A percentile compares a stretch with the other conserved stretches of the same genome.
These are phyloP conservation scores for Xyrauchen texanus DNA, from an alignment of 2,113 vertebrate species.

Conservation along the genomic window DNA sequence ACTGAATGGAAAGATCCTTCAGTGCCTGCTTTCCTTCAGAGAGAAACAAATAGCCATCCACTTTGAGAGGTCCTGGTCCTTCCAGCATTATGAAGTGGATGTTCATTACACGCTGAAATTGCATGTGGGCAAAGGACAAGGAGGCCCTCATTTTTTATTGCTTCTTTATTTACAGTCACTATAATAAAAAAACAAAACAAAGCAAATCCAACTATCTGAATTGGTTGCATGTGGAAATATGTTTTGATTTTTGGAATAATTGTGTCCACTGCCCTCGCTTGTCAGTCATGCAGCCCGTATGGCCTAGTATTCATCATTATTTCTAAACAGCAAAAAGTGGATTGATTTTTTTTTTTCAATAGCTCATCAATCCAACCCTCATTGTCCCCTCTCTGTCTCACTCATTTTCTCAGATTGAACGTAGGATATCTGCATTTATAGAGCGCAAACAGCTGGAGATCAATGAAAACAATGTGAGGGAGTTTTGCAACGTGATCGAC, in stretches of 20 bases:
- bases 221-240: slow-evolving; percentile 39
- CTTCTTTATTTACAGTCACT: slow-evolving; percentile 60
- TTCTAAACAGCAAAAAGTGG: slow-evolving; percentile 52
- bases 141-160: slow-evolving; percentile 69
- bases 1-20: slow-evolving; percentile 68
- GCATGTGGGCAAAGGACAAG: slow-evolving; percentile 80
- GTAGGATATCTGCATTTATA: slow-evolving; percentile 99
- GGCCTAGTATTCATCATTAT: slow-evolving; percentile 56
- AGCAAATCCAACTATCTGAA: slow-evolving; percentile 36
- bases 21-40: slow-evolving; percentile 61
- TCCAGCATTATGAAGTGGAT: slow-evolving; percentile 80
- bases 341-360: slow-evolving; percentile 64
- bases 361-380: slow-evolving; percentile 65
- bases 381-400: slow-evolving; percentile 46
- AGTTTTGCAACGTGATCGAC: slow-evolving; percentile 99
- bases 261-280: slow-evolving; percentile 45
- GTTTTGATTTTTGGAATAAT: slow-evolving; percentile 66
- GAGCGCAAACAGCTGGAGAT: slow-evolving; percentile 99
- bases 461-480: slow-evolving; percentile 99
- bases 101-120: slow-evolving; percentile 80
- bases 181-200: slow-evolving; percentile 47
- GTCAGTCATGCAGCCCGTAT: slow-evolving; percentile 35
- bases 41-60: slow-evolving; percentile 66
- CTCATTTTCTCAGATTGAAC: slow-evolving; percentile 86
- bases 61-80: slow-evolving; percentile 76